Base-by-base conservation (phyloP, 2,113 vertebrate genomes). In the Eonycteris spelaea region DNA sequence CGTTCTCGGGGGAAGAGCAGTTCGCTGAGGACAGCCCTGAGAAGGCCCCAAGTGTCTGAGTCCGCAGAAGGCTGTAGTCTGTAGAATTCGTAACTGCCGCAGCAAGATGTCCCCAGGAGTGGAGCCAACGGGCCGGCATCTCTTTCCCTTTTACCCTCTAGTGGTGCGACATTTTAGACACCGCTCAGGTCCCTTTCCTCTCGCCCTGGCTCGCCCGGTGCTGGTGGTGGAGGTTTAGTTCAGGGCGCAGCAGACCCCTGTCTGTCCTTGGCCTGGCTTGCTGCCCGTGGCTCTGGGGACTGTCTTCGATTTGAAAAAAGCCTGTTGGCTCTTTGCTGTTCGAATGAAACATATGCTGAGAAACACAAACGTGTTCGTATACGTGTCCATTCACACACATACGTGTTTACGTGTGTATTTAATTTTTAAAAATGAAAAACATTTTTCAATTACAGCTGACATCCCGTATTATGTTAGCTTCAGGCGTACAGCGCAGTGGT, bases 151-250 rank as follows among this genome's bases (percentile, higher is more conserved):
- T 55, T 21, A 8, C 40, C 9, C 40, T 51, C 73, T 9, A 0
- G 35, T 2, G 63, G 26, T 43, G 71, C 57, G 65, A 4, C 19
- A 0, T 14, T 28, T 22, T 38, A n/a, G 51, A 57, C 7, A 0
- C 51, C 33, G 22, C 24, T 3, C 43, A 2, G 35, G 6, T 10
- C 11, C 51, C 6, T 61, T 38, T 74, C 33, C 61, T 84, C 45
- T 22, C 22, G n/a, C 4, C 0, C 1, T 15, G 30, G 43, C 28
- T 18, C 4, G 67, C 11, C 0, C 1, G 40, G 30, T 24, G 80
- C 21, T 24, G 22, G 14, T 4, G 82, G 82, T 7, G 22, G 10
- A 53, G 87, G 53, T 55, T 30, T 48, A 40, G 55, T 68, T 68
- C 9, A 11, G 51, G 67, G 18, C 53, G 30, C 24, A 13, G 3